Evolutionary conservation across 2,797 vertebrate species (phyloP).

Genomic region (Eulemur mongoz): DNA sequence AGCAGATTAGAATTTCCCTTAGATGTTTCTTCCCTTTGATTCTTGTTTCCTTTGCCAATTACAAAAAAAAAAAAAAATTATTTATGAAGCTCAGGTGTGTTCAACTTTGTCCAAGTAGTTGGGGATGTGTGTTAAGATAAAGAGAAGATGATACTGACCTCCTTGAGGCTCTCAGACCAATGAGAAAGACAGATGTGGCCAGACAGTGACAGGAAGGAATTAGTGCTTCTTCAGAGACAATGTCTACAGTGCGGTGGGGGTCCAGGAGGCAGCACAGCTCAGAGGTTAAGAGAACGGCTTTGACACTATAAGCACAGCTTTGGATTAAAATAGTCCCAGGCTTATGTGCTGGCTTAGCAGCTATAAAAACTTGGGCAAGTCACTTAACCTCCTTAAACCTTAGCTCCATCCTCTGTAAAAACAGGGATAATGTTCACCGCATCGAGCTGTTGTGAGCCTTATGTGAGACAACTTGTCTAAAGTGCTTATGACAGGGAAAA

Average conservation of each 20-base stretch:
- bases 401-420: not conserved
- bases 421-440: not conserved
- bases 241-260: rapidly evolving
- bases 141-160: not conserved
- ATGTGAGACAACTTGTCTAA: not conserved
- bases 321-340: not conserved
- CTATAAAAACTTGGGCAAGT: not conserved
- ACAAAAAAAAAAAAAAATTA: not conserved
- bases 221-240: not conserved
- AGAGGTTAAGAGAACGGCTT: not conserved
- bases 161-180: not conserved
- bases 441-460: not conserved
- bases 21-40: not conserved
- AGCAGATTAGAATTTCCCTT: not conserved
- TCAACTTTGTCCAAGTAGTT: not conserved
- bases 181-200: not conserved
- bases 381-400: not conserved
- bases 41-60: not conserved
- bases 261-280: not conserved
- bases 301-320: not conserved
- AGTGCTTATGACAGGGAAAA: not conserved
- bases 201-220: not conserved
- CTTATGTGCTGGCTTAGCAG: not conserved
- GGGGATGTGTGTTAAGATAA: not conserved
- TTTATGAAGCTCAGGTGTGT: not conserved